Base-by-base conservation (phyloP, 1,140 invertebrate genomes). In the Popillia japonica region DNA sequence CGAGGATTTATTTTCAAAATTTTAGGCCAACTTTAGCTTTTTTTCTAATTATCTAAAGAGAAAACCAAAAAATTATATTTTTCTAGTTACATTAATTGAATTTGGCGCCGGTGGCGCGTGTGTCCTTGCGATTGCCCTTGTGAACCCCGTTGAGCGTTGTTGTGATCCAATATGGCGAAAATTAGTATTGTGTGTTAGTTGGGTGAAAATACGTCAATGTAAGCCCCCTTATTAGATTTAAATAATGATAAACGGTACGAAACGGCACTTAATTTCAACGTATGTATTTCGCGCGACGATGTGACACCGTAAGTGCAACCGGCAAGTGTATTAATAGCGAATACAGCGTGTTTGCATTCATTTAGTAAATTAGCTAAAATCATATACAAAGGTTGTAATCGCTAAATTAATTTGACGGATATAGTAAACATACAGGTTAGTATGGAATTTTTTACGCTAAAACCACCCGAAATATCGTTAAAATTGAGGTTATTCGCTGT, bases 141-240 rank as follows among this genome's bases (percentile, higher is more conserved):
- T 84, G 81, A 81, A 83, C 84, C 82, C 83, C 83, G 81, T 81
- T 81, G 81, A 86, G 86, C 86, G 86, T 87, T 87, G 85, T 86
- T 87, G 84, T 86, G 83, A 86, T 86, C 83, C 86, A 87, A 87
- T 84, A 87, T 87, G 86, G 86, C 86, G 85, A 83, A 83, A 81
- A 83, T 85, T 83, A 83, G 82, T 86, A 83, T 86, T 86, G 83
- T 86, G 82, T 86, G 82, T 83, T 80, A 83, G 82, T 84, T 85
- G 81, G 82, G 64, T 79, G 17, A 84, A 81, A 85, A 83, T 80
- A 81, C 85, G 82, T 84, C 79, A 80, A 82, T 79, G 68, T 59
- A 55, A 72, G 11, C 34, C n/a, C 74, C 48, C 41, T 72, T 72
- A 7, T 76, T 76, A 76, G 27, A 78, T 75, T 22, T 40, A 75